A percentile compares a stretch with the other conserved stretches of the same genome.
phyloP scores from a whole-genome alignment of 2,797 vertebrate species.

The Micrastur ruficollis region DNA sequence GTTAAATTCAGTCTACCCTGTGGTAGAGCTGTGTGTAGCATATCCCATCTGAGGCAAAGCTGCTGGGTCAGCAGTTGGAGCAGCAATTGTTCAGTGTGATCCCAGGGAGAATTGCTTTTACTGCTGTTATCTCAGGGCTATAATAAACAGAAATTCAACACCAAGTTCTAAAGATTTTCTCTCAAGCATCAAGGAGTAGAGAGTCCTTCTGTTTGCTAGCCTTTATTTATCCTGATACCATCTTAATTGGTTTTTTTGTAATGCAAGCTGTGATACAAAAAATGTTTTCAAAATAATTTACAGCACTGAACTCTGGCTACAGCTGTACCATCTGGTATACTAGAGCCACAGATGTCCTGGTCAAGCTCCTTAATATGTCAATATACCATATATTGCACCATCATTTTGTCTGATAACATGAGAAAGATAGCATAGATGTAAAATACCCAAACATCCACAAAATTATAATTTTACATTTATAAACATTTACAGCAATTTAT shows the following conservation, averaged over 20 bases:
- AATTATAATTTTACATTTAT: neutral
- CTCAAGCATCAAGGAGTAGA: too few species aligned
- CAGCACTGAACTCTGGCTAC: neutral
- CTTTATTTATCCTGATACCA: neutral
- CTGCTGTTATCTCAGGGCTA: neutral
- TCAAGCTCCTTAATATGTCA: neutral
- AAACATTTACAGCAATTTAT: neutral
- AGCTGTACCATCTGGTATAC: neutral
- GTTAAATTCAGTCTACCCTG: too few species aligned
- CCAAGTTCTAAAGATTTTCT: neutral
- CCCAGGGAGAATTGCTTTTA: neutral
- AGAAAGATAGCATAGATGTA: neutral
- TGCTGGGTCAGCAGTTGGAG: neutral
- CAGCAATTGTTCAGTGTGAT: accelerated
- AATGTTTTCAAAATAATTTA: neutral
- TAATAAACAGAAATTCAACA: neutral
- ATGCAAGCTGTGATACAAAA: neutral
- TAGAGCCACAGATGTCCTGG: neutral
- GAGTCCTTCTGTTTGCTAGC: neutral
- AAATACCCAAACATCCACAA: neutral
- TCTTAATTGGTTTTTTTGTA: neutral
- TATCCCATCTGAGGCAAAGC: too few species aligned
- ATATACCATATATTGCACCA: neutral
- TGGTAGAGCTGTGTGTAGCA: too few species aligned
- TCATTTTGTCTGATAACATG: neutral